These are phyloP conservation scores for Caenorhabditis tropicalis DNA, from an alignment of 1,140 invertebrate species.

Conservation along the genomic window DNA sequence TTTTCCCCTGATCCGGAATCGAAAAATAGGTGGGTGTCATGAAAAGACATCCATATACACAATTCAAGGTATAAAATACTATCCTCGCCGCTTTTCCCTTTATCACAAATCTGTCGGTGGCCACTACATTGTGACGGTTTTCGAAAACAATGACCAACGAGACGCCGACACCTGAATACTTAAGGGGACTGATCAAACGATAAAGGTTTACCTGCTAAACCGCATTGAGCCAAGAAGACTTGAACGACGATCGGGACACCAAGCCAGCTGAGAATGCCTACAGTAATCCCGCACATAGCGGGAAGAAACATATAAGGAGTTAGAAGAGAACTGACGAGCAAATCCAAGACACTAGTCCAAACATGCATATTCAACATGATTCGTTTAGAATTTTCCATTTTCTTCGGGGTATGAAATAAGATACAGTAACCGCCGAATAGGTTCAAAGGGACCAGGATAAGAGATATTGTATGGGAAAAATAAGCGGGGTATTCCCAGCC, in stretches of 20 bases:
- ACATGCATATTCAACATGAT: background rate
- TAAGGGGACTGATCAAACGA: background rate
- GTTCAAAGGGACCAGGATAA: background rate
- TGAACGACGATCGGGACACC: background rate
- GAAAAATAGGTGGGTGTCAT: background rate
- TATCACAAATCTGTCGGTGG: background rate
- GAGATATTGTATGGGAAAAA: background rate
- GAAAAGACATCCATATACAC: background rate
- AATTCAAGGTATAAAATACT: background rate
- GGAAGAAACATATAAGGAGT: background rate
- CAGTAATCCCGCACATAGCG: background rate
- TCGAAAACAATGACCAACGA: background rate
- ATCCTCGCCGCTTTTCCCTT: background rate
- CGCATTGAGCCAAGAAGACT: background rate
- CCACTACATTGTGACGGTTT: background rate
- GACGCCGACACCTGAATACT: background rate
- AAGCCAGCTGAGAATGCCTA: background rate
- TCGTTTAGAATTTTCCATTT: background rate
- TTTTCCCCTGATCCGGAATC: background rate
- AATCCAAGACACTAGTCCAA: background rate
- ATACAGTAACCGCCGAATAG: background rate
- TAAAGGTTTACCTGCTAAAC: background rate
- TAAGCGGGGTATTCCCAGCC: background rate
- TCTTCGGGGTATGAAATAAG: background rate
- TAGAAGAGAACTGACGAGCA: background rate